phyloP scores from a whole-genome alignment of 2,113 vertebrate genomes.

The Corythornis cristatus region DNA sequence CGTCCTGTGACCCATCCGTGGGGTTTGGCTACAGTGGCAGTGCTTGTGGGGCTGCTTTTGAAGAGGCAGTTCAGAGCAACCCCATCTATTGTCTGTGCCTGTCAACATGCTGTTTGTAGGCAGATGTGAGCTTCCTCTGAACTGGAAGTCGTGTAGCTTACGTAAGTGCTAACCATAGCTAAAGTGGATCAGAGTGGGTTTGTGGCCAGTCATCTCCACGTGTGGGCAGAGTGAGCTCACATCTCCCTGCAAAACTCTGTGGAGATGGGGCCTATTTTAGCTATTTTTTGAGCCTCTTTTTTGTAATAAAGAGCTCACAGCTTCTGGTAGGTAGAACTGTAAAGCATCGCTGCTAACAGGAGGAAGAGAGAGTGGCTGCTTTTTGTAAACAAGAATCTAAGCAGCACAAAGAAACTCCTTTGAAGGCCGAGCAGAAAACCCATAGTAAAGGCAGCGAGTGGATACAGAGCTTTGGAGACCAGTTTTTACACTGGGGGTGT shows the following conservation, averaged over 20 bases:
- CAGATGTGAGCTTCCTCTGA: conserved; percentile 49
- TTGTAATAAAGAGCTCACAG: conserved; percentile 10
- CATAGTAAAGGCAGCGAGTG: not conserved
- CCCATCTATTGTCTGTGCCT: not conserved
- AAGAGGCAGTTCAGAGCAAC: not conserved
- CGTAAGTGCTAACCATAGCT: conserved; percentile 60
- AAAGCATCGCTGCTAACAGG: not conserved
- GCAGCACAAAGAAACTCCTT: not conserved
- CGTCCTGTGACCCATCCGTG: not conserved
- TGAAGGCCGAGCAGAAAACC: not conserved
- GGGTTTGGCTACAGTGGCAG: not conserved
- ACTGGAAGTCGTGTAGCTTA: conserved; percentile 43
- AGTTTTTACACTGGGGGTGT: not conserved
- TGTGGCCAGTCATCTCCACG: conserved; percentile 45
- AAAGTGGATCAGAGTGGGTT: conserved; percentile 59
- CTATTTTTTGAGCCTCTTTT: not conserved
- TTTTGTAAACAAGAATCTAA: not conserved
- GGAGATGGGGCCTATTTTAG: conserved; percentile 28
- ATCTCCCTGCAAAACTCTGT: conserved; percentile 21
- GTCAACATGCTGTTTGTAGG: conserved; percentile 27
- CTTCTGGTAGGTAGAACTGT: not conserved
- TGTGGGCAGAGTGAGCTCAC: conserved; percentile 58
- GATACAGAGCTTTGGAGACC: not conserved
- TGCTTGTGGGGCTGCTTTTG: not conserved
- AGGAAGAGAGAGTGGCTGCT: not conserved